Conservation (phyloP, 2,113 vertebrate species). For the Propithecus coquereli region DNA sequence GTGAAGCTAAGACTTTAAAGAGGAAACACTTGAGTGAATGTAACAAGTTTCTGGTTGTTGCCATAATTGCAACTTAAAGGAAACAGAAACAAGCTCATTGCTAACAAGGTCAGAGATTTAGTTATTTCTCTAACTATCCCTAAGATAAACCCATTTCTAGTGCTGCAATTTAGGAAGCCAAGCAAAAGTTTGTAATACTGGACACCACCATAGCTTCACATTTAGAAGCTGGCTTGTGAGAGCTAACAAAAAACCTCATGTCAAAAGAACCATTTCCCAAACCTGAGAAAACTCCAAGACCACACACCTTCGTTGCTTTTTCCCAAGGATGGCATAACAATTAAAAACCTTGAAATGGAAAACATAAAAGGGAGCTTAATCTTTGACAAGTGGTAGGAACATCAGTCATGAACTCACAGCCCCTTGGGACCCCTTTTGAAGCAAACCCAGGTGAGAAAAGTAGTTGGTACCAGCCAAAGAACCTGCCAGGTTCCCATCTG, state of each 20-base stretch:
- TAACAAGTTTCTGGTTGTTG: not conserved
- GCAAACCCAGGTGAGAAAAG: not conserved
- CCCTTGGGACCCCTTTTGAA: not conserved
- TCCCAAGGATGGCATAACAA: not conserved
- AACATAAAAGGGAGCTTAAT: not conserved
- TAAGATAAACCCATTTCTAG: not conserved
- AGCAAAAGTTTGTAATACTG: not conserved
- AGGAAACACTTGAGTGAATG: not conserved
- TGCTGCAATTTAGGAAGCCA: not conserved
- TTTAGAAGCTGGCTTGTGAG: not conserved
- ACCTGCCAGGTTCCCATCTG: not conserved
- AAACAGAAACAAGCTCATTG: not conserved
- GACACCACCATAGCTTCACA: not conserved
- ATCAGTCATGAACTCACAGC: not conserved
- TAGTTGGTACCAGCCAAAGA: not conserved
- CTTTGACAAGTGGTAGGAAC: not conserved
- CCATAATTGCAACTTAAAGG: not conserved
- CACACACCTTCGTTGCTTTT: not conserved
- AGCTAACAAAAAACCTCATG: not conserved
- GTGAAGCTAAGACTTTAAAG: not conserved
- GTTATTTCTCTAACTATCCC: not conserved
- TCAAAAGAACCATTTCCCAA: not conserved
- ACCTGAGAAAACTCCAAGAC: not conserved
- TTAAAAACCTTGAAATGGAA: not conserved
- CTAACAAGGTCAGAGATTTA: not conserved